Evolutionary conservation across 2,888 invertebrate species (phyloP).

Genomic region (Prosapia bicincta): DNA sequence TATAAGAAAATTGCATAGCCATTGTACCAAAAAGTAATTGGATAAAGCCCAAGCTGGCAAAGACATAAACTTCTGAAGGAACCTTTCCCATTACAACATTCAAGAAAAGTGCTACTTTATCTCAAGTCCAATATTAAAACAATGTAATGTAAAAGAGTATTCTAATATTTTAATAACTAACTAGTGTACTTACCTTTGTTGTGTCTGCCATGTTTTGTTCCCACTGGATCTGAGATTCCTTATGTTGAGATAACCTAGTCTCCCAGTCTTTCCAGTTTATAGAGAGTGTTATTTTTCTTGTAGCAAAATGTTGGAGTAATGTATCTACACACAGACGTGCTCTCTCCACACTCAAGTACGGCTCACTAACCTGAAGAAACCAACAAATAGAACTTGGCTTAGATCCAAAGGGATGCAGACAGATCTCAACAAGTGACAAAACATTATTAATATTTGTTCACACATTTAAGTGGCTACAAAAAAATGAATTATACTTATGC

Average conservation of each 20-base stretch:
- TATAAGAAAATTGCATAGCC: too few species aligned
- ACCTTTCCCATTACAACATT: too few species aligned
- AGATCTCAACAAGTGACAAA: not conserved
- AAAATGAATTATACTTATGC: too few species aligned
- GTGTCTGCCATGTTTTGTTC: constrained; percentile 57
- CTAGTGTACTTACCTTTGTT: constrained; percentile 59
- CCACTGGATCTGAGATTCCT: constrained; percentile 49
- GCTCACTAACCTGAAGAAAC: constrained; percentile 57
- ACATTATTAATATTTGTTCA: not conserved
- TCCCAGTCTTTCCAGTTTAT: constrained; percentile 66
- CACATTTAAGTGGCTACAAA: too few species aligned
- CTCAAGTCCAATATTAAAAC: too few species aligned
- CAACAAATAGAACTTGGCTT: constrained; percentile 28
- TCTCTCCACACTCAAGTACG: constrained; percentile 64
- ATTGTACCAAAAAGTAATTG: too few species aligned
- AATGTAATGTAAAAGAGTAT: too few species aligned
- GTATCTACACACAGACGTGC: constrained; percentile 65
- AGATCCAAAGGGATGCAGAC: not conserved
- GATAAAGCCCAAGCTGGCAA: too few species aligned
- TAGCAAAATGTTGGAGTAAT: constrained; percentile 62
- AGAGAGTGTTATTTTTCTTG: constrained; percentile 60
- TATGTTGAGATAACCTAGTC: constrained; percentile 3
- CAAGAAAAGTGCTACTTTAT: too few species aligned
- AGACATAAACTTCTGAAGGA: too few species aligned
- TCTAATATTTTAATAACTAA: too few species aligned